phyloP scores from a whole-genome alignment of 2,113 vertebrate genomes.

The Channa maculata region DNA sequence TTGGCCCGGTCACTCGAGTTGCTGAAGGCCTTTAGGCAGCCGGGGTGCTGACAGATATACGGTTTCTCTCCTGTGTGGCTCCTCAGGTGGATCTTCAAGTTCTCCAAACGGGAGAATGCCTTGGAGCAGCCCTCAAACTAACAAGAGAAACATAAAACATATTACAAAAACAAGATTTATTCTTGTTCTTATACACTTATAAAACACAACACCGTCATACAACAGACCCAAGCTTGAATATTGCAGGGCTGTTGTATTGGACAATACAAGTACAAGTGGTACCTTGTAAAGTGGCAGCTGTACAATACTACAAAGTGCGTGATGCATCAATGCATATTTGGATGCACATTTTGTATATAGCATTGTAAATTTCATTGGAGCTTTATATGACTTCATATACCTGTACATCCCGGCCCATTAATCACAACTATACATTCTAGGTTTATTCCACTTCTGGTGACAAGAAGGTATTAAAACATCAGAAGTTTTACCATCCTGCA shows the following conservation, averaged over 20 bases:
- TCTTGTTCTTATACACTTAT: too few relatives aligned
- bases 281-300: too few relatives aligned
- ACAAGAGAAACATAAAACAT: neutral
- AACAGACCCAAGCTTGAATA: too few relatives aligned
- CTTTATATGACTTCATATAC: too few relatives aligned
- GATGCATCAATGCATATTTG: neutral
- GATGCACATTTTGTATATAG: too few relatives aligned
- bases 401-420: too few relatives aligned
- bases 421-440: too few relatives aligned
- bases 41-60: constrained; percentile 79
- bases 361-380: too few relatives aligned
- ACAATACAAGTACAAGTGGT: too few relatives aligned
- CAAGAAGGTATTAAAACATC: neutral
- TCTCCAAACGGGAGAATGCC: constrained; percentile 82
- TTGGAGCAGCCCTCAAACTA: constrained; percentile 82
- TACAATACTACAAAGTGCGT: neutral
- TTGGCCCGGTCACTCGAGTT: constrained; percentile 83
- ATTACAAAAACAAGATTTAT: too few relatives aligned
- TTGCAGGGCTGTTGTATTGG: too few relatives aligned
- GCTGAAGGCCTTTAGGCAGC: constrained; percentile 82
- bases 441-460: neutral
- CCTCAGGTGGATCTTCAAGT: constrained; percentile 82
- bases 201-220: too few relatives aligned
- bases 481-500: neutral
- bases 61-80: constrained; percentile 83